These are phyloP conservation scores for Tragulus kanchil DNA, from an alignment of 2,113 vertebrate species.

Conservation along the genomic window DNA sequence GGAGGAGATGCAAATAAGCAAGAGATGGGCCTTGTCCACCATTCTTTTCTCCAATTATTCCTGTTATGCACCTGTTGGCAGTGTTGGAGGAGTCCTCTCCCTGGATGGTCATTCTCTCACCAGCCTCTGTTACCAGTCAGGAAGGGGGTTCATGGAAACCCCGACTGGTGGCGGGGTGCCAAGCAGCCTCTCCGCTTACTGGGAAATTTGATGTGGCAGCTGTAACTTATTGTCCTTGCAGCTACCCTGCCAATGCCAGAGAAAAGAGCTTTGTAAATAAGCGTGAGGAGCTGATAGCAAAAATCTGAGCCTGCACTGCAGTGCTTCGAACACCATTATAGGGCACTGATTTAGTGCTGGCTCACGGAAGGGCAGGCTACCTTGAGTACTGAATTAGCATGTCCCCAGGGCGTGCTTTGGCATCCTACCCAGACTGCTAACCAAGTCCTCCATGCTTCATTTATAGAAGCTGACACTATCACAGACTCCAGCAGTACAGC, in stretches of 20 bases:
- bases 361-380: constrained; percentile 60
- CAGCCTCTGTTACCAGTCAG: background rate
- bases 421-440: constrained; percentile 70
- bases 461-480: constrained; percentile 79
- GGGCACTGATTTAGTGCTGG: constrained; percentile 47
- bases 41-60: background rate
- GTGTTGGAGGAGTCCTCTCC: background rate
- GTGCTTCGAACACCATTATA: background rate
- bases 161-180: background rate
- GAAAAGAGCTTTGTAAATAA: constrained; percentile 65
- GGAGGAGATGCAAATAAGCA: background rate
- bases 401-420: constrained; percentile 73
- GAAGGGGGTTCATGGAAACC: constrained; percentile 7
- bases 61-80: background rate
- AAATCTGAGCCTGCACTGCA: constrained; percentile 35
- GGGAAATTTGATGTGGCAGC: constrained; percentile 61
- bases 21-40: background rate
- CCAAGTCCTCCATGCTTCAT: constrained; percentile 75
- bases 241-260: background rate
- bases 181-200: background rate
- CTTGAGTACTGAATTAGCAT: constrained; percentile 68
- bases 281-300: background rate
- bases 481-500: constrained; percentile 65
- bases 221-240: constrained; percentile 57
- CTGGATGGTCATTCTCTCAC: background rate